Percentiles rank a stretch among this genome's conserved stretches.
Conservation (phyloP, 2,797 vertebrate species). For the Sitta carolinensis region DNA sequence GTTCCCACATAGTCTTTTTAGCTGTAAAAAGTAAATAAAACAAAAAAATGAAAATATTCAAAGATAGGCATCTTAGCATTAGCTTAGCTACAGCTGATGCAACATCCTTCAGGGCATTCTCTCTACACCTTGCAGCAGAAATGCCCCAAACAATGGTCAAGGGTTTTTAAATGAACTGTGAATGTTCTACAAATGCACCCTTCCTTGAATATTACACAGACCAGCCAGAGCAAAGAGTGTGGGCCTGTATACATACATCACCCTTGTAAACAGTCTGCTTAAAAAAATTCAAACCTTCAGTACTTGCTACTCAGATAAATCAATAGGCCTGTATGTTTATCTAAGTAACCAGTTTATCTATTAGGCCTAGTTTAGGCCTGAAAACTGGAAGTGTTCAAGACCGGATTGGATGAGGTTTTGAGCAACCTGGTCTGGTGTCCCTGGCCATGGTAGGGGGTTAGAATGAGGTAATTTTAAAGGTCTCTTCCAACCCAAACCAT, state of each 20-base stretch:
- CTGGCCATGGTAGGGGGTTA: not conserved
- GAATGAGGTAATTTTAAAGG: not conserved
- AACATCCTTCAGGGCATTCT: not conserved
- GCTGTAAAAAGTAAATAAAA: constrained; percentile 67
- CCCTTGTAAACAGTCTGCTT: not conserved
- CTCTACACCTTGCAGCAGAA: not conserved
- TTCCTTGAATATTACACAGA: not conserved
- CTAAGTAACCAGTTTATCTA: too few species aligned
- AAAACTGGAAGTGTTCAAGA: not conserved
- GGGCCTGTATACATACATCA: not conserved
- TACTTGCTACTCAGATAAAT: not conserved
- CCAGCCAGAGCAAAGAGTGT: not conserved
- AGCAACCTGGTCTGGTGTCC: not conserved
- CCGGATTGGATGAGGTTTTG: not conserved
- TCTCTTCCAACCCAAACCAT: not conserved
- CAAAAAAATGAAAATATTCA: not conserved
- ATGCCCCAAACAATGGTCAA: not conserved
- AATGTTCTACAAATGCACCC: not conserved
- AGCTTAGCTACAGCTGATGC: not conserved
- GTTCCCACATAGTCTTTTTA: constrained; percentile 94
- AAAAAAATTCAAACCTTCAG: not conserved
- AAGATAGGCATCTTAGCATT: not conserved
- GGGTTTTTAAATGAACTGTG: not conserved
- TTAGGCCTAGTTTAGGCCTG: too few species aligned
- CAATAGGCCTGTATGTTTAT: not conserved